Conservation (phyloP, 2,113 vertebrate species). For the Limnothrissa miodon region DNA sequence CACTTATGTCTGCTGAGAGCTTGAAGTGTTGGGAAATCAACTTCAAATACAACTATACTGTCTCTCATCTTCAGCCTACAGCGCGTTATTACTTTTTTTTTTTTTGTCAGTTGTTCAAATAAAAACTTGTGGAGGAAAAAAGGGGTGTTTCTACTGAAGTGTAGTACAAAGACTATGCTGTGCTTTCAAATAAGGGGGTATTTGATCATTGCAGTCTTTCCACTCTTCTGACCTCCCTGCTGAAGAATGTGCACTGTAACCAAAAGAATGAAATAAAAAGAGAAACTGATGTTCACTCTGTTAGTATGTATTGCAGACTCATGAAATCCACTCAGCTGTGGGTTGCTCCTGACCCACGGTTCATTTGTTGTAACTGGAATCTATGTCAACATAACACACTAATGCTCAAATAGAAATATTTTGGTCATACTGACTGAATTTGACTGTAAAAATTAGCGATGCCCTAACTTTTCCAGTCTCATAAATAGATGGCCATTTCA, state of each 20-base stretch:
- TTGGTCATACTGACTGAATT: too few species aligned
- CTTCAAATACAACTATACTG: conserved; percentile 60
- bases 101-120: conserved; percentile 70
- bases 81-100: conserved; percentile 66
- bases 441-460: too few species aligned
- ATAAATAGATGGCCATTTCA: too few species aligned
- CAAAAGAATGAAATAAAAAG: conserved; percentile 48
- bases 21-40: conserved; percentile 60
- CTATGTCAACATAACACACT: not conserved
- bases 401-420: too few species aligned
- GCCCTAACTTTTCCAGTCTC: too few species aligned
- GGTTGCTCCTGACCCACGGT: not conserved
- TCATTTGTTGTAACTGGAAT: not conserved
- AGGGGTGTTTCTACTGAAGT: conserved; percentile 63
- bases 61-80: conserved; percentile 68
- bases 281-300: conserved; percentile 46
- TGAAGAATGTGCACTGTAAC: conserved; percentile 67
- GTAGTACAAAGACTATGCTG: conserved; percentile 52
- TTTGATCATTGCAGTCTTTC: conserved; percentile 51
- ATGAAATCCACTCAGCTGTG: not conserved
- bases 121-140: conserved; percentile 66
- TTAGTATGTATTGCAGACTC: conserved; percentile 31
- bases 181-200: conserved; percentile 28
- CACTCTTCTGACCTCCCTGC: conserved; percentile 48
- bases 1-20: conserved; percentile 68